phyloP scores from a whole-genome alignment of 1,140 invertebrate genomes.

The Drosophila nannoptera region DNA sequence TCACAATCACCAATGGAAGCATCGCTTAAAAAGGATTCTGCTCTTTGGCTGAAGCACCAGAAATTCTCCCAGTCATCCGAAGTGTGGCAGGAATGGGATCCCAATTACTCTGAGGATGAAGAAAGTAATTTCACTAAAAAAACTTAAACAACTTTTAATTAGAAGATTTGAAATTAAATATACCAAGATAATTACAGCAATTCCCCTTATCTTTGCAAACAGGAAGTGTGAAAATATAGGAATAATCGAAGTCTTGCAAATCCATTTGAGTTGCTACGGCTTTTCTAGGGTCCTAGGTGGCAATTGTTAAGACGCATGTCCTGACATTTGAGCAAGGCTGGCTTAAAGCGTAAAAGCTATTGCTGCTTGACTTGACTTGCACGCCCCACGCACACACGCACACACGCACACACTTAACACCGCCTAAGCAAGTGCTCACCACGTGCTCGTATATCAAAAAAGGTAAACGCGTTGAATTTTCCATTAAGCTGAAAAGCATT shows the following conservation, averaged over 20 bases:
- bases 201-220: not conserved
- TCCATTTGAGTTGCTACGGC: not conserved
- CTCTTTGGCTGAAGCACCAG: not conserved
- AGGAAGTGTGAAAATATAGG: not conserved
- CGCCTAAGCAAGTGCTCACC: constrained; percentile 11
- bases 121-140: not conserved
- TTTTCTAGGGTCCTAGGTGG: not conserved
- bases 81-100: not conserved
- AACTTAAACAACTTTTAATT: not conserved
- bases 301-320: constrained; percentile 18
- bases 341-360: constrained; percentile 50
- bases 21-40: no score
- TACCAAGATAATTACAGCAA: not conserved
- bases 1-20: not conserved
- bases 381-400: constrained; percentile 8
- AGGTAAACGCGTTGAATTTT: constrained; percentile 61
- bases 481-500: constrained; percentile 72
- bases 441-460: constrained; percentile 48
- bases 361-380: constrained; percentile 36
- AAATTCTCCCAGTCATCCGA: not conserved
- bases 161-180: not conserved
- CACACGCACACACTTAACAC: constrained; percentile 8
- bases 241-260: not conserved
- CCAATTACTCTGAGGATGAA: not conserved
- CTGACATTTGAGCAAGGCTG: constrained; percentile 32